Evolutionary conservation across 1,140 invertebrate species (phyloP).

Genomic region (Drosophila pruinosa): DNA sequence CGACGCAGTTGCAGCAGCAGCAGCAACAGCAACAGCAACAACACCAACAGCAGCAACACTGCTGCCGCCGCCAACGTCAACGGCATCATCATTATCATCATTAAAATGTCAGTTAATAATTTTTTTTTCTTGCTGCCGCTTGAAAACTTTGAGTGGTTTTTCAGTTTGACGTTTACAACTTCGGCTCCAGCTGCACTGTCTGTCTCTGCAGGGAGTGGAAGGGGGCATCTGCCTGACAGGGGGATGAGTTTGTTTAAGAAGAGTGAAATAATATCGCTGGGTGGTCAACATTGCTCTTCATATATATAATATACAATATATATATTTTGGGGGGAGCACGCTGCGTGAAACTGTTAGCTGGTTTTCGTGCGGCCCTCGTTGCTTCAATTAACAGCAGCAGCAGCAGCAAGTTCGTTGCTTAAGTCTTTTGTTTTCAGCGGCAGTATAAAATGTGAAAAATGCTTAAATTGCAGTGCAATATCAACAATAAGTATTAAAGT

Average conservation of each 20-base stretch:
- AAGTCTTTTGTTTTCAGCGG: slow-evolving; percentile 69
- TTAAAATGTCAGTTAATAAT: slow-evolving; percentile 81
- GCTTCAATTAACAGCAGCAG: slow-evolving; percentile 8
- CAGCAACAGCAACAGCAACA: slow-evolving; percentile 27
- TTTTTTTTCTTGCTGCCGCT: slow-evolving; percentile 47
- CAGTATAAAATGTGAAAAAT: slow-evolving; percentile 63
- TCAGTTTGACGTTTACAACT: slow-evolving; percentile 59
- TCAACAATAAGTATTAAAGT: slow-evolving; percentile 61
- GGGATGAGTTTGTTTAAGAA: slow-evolving; percentile 24
- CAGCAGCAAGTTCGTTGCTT: slow-evolving; percentile 60
- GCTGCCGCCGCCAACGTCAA: slow-evolving; percentile 57
- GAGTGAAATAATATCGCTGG: slow-evolving; percentile 26
- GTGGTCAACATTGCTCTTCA: slow-evolving; percentile 30
- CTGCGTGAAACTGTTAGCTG: slow-evolving; percentile 5
- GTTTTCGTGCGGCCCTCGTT: slow-evolving; percentile 11
- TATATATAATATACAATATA: too few relatives aligned
- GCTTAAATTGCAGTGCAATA: slow-evolving; percentile 67
- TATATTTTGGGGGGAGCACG: not conserved
- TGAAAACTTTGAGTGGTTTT: slow-evolving; percentile 64
- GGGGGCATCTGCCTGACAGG: slow-evolving; percentile 2
- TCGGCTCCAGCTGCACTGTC: slow-evolving; percentile 4
- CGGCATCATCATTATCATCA: slow-evolving; percentile 80
- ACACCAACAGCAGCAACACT: too few relatives aligned
- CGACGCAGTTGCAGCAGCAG: slow-evolving; percentile 68
- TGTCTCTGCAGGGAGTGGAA: not conserved